A percentile compares a stretch with the other conserved stretches of the same genome.
Evolutionary conservation across 1,140 invertebrate genomes (phyloP).

Genomic region (Drosophila nigrodunni): DNA sequence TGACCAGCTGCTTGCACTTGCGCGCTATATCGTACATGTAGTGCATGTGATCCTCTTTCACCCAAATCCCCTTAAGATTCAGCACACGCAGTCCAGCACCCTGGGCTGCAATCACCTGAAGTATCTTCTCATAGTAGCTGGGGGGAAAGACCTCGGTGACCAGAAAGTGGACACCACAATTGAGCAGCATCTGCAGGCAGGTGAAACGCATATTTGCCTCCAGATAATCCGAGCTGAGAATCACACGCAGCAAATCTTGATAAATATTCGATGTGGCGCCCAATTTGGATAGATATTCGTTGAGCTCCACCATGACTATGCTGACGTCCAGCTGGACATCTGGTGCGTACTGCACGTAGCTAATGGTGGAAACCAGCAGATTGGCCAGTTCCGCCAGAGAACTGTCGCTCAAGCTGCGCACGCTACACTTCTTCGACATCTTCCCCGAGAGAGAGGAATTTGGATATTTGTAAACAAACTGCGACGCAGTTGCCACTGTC

Average conservation of each 20-base stretch:
- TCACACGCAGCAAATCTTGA: conserved; percentile 87
- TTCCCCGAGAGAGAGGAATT: neutral
- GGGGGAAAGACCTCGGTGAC: conserved; percentile 88
- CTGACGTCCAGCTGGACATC: conserved; percentile 86
- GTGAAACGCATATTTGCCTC: conserved; percentile 88
- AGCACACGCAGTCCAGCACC: conserved; percentile 87
- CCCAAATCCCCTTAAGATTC: conserved; percentile 89
- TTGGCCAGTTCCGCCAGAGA: conserved; percentile 78
- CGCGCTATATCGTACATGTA: conserved; percentile 87
- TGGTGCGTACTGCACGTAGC: conserved; percentile 80
- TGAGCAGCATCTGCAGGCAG: conserved; percentile 87
- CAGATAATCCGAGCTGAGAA: conserved; percentile 87
- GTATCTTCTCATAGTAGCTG: conserved; percentile 88
- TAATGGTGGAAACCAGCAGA: conserved; percentile 77
- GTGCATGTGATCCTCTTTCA: conserved; percentile 88
- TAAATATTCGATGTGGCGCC: conserved; percentile 87
- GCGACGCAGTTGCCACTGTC: conserved; percentile 53
- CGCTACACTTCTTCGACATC: conserved; percentile 81
- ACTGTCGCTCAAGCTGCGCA: conserved; percentile 77
- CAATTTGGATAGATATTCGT: conserved; percentile 86
- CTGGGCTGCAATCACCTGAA: conserved; percentile 87
- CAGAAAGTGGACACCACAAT: conserved; percentile 87
- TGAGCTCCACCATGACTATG: conserved; percentile 86
- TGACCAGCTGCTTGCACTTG: conserved; percentile 86
- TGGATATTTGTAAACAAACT: conserved; percentile 67